Conservation (phyloP, 2,113 vertebrate genomes). For the Dendropsophus ebraccatus region DNA sequence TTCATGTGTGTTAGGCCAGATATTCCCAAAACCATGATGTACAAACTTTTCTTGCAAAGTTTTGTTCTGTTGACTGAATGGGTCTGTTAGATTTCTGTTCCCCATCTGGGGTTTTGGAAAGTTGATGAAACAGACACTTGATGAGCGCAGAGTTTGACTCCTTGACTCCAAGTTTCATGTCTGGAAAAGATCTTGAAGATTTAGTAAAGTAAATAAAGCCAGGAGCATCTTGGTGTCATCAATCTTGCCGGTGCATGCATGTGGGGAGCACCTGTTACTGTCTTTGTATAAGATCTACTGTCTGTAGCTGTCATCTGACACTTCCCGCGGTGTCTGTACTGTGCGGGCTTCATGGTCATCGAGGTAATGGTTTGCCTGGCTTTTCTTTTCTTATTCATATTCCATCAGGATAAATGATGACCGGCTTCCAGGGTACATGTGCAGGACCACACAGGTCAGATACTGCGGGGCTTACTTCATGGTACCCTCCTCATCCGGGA, state of each 20-base stretch:
- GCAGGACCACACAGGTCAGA: not conserved
- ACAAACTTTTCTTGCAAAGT: too few relatives aligned
- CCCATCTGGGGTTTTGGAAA: too few relatives aligned
- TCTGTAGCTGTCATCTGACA: not conserved
- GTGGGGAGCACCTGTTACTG: not conserved
- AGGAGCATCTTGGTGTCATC: slow-evolving; percentile 1
- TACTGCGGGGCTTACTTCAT: not conserved
- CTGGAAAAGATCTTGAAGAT: slow-evolving; percentile 9
- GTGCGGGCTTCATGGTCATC: not conserved
- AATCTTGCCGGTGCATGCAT: not conserved
- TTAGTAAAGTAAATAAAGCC: not conserved
- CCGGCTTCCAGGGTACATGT: too few relatives aligned
- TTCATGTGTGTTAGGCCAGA: too few relatives aligned
- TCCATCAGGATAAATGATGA: too few relatives aligned
- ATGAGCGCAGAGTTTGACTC: too few relatives aligned
- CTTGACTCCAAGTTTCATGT: not conserved
- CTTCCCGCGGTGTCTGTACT: not conserved
- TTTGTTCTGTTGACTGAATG: too few relatives aligned
- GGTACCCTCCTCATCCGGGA: too few relatives aligned
- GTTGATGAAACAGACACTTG: too few relatives aligned
- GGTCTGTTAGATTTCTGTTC: too few relatives aligned
- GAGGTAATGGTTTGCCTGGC: not conserved
- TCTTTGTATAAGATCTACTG: not conserved
- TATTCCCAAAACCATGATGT: too few relatives aligned
- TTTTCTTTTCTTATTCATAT: too few relatives aligned